A percentile compares a stretch with the other conserved stretches of the same genome.
Evolutionary conservation across 1,140 invertebrate species (phyloP).

Genomic region (Chionoecetes opilio): DNA sequence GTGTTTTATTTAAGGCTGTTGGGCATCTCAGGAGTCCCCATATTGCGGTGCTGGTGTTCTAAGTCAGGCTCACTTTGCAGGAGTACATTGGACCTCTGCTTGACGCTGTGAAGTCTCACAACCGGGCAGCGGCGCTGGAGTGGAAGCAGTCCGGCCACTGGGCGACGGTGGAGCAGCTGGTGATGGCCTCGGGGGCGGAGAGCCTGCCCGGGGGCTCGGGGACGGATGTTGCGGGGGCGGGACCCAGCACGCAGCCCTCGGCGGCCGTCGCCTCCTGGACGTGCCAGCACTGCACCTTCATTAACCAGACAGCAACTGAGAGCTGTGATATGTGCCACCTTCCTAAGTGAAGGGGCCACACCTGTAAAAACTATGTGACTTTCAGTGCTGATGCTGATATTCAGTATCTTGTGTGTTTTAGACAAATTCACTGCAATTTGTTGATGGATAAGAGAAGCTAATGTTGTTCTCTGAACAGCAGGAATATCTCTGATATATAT

Average conservation of each 20-base stretch:
- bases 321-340: slow-evolving; percentile 97
- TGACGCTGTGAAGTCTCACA: slow-evolving; percentile 89
- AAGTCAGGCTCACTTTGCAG: slow-evolving; percentile 83
- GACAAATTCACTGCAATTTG: slow-evolving; percentile 63
- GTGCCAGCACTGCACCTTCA: slow-evolving; percentile 96
- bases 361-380: neutral
- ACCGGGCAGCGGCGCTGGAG: slow-evolving; percentile 88
- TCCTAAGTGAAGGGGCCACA: slow-evolving; percentile 84
- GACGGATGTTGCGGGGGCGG: slow-evolving; percentile 53
- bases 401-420: slow-evolving; percentile 65
- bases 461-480: slow-evolving; percentile 57
- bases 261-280: slow-evolving; percentile 88
- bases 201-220: slow-evolving; percentile 46
- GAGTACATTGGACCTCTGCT: slow-evolving; percentile 91
- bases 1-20: no score
- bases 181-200: slow-evolving; percentile 86
- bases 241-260: slow-evolving; percentile 50
- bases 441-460: slow-evolving; percentile 65
- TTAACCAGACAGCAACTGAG: slow-evolving; percentile 90
- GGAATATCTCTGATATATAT: slow-evolving; percentile 63
- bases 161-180: slow-evolving; percentile 94
- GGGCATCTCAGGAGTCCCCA: no score
- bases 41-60: slow-evolving; percentile 74
- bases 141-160: slow-evolving; percentile 93
- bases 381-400: slow-evolving; percentile 71